Evolutionary conservation across 2,113 vertebrate genomes (phyloP).

Genomic region (Callorhinus ursinus): DNA sequence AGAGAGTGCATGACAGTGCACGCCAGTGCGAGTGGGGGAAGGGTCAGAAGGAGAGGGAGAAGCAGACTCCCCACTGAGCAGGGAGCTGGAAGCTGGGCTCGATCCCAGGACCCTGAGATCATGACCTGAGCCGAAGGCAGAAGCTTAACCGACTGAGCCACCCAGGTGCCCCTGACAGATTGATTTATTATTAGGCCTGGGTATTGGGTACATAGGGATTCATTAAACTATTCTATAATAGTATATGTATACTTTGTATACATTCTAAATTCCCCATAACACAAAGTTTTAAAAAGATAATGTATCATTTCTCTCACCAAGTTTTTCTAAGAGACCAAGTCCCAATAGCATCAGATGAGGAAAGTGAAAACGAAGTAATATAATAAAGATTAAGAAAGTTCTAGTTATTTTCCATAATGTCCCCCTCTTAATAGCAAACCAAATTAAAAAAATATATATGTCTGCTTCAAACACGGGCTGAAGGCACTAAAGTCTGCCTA

Average conservation of each 20-base stretch:
- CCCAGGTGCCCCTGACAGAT: background rate
- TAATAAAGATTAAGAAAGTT: conserved; percentile 28
- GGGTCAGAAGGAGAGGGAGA: too few relatives aligned
- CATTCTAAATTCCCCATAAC: conserved; percentile 1
- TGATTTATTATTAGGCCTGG: background rate
- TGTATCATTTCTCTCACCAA: background rate
- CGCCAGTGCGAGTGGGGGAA: too few relatives aligned
- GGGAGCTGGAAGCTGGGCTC: too few relatives aligned
- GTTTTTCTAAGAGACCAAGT: background rate
- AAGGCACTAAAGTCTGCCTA: background rate
- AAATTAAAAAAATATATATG: background rate
- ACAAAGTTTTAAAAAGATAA: background rate
- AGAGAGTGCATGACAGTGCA: too few relatives aligned
- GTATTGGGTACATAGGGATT: background rate
- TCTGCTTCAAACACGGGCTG: background rate
- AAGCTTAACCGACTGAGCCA: background rate
- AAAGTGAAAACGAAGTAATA: conserved; percentile 29
- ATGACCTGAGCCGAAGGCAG: background rate
- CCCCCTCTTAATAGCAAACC: background rate
- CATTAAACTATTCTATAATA: background rate
- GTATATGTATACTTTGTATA: background rate
- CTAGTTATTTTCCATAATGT: background rate
- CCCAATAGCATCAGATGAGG: background rate
- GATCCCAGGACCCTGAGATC: too few relatives aligned
- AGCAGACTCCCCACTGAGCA: too few relatives aligned